phyloP scores from a whole-genome alignment of 2,797 vertebrate genomes.

The Cyclura pinguis region DNA sequence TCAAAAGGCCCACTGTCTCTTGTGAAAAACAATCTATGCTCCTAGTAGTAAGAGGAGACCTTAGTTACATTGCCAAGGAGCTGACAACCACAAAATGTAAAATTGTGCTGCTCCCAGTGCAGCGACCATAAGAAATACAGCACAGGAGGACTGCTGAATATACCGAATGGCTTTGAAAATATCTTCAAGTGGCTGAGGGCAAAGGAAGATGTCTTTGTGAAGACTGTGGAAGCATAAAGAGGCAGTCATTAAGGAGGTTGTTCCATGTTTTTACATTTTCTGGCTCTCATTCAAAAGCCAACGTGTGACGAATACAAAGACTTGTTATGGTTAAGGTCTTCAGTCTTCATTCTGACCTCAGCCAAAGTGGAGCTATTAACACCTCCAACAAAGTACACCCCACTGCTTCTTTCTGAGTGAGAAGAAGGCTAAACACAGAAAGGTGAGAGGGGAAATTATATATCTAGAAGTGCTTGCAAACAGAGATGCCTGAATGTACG shows the following conservation, averaged over 20 bases:
- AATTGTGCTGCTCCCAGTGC: slow-evolving; percentile 9
- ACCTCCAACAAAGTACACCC: slow-evolving; percentile 42
- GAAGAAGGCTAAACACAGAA: not conserved
- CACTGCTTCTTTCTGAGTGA: slow-evolving; percentile 49
- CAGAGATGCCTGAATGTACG: not conserved
- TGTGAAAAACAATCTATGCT: slow-evolving; percentile 31
- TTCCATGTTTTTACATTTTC: slow-evolving; percentile 24
- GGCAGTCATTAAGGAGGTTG: slow-evolving; percentile 25
- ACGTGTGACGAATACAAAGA: not conserved
- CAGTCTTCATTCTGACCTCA: slow-evolving; percentile 45
- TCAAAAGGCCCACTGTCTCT: slow-evolving; percentile 36
- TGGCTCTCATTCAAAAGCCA: slow-evolving; percentile 15
- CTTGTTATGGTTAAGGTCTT: slow-evolving; percentile 20
- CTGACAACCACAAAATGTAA: slow-evolving; percentile 26
- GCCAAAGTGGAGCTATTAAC: slow-evolving; percentile 38
- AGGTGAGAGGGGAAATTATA: not conserved
- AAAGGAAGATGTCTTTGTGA: slow-evolving; percentile 54
- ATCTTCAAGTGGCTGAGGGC: not conserved
- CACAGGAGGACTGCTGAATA: slow-evolving; percentile 14
- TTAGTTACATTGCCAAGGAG: slow-evolving; percentile 27
- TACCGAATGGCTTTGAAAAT: not conserved
- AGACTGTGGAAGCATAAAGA: slow-evolving; percentile 38
- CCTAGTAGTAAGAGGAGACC: slow-evolving; percentile 25
- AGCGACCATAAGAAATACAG: slow-evolving; percentile 11
- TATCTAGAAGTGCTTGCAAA: not conserved